Conservation (phyloP, 2,888 invertebrate genomes). For the Galeopsomyia nigrocyanea region DNA sequence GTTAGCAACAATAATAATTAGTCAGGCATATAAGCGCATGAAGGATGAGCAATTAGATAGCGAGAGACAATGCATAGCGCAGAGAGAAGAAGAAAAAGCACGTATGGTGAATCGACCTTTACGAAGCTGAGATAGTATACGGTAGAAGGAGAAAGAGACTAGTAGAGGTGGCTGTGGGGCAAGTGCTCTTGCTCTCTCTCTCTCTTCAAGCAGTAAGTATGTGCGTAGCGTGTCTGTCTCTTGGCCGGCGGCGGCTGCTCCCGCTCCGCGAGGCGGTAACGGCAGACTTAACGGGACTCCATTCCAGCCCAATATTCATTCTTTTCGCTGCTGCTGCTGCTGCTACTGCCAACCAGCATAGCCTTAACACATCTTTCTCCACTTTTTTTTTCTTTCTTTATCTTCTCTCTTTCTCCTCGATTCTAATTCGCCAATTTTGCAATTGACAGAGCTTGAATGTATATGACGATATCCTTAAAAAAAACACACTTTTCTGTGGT, state of each 20-base stretch:
- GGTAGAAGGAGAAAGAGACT: conserved; percentile 16
- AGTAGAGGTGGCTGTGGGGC: conserved; percentile 26
- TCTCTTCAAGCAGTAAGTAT: conserved; percentile 1
- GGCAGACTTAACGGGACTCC: conserved; percentile 67
- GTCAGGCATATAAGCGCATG: too few species aligned
- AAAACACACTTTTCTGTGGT: too few species aligned
- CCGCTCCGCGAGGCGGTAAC: conserved; percentile 66
- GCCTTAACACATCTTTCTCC: neutral
- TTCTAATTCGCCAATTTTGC: conserved; percentile 1
- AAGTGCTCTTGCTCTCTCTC: conserved; percentile 15
- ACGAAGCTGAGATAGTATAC: too few species aligned
- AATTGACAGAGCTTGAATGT: neutral
- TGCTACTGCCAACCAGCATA: neutral
- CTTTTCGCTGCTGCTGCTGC: too few species aligned
- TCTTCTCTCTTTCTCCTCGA: neutral
- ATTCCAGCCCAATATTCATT: conserved; percentile 68
- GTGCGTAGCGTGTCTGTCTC: conserved; percentile 33
- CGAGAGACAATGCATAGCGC: neutral
- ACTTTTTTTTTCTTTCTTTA: neutral
- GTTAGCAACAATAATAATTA: conserved; percentile 9
- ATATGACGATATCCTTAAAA: too few species aligned
- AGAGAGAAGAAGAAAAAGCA: neutral
- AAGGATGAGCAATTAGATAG: too few species aligned
- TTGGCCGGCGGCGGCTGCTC: neutral
- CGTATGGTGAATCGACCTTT: too few species aligned